Evolutionary conservation across 2,888 invertebrate species (phyloP).

Genomic region (Cantharis nigra): DNA sequence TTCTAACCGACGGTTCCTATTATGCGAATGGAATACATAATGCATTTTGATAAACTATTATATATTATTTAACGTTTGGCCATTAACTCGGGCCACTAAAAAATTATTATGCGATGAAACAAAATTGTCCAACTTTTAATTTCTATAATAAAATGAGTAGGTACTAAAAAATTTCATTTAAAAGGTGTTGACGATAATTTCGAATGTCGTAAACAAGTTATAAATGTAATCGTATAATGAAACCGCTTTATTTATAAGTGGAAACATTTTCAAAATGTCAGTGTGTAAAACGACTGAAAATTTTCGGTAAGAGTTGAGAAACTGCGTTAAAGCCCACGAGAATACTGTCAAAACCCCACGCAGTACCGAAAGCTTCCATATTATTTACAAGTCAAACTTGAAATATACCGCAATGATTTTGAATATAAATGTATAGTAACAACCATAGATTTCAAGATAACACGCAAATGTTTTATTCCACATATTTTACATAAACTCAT

Average conservation of each 20-base stretch:
- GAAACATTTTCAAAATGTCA: conserved; percentile 19
- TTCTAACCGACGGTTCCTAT: conserved; percentile 36
- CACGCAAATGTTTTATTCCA: background rate
- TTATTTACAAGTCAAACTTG: conserved; percentile 22
- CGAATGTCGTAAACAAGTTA: conserved; percentile 3
- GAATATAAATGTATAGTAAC: background rate
- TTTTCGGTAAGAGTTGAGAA: conserved; percentile 10
- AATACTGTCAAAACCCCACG: conserved; percentile 17
- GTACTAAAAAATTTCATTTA: background rate
- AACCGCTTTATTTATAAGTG: conserved; percentile 6
- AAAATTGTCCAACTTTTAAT: background rate
- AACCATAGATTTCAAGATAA: background rate
- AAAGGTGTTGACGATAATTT: background rate
- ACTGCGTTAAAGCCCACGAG: conserved; percentile 19
- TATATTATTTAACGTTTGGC: background rate
- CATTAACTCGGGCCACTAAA: background rate
- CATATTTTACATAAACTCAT: background rate
- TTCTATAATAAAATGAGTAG: background rate
- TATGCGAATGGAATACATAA: conserved; percentile 26
- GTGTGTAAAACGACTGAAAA: conserved; percentile 14
- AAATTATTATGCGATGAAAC: background rate
- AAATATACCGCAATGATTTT: conserved; percentile 7
- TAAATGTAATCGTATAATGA: conserved; percentile 1
- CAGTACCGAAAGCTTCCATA: conserved; percentile 12
- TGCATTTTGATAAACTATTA: conserved; percentile 22